Percentiles rank a stretch among this genome's conserved stretches.
Conservation (phyloP, 2,797 vertebrate species). For the Enteromius treurensis region DNA sequence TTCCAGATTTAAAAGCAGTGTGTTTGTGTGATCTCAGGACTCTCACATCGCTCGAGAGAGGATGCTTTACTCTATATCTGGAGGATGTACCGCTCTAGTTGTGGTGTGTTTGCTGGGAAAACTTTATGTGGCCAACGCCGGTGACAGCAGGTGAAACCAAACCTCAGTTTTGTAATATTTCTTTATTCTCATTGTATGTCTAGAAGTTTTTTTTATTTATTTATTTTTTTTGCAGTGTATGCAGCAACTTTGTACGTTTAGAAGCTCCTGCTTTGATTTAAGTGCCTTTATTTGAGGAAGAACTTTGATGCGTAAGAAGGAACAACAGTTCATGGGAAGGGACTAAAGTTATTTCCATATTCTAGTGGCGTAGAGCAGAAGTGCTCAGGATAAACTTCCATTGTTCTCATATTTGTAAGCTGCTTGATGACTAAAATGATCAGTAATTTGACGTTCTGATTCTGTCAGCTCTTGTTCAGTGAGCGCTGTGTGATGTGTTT, state of each 20-base stretch:
- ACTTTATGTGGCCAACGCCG: slow-evolving; percentile 94
- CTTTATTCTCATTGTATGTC: not conserved
- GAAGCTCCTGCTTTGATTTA: not conserved
- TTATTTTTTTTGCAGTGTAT: too few relatives aligned
- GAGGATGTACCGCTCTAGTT: slow-evolving; percentile 92
- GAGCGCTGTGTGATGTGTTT: slow-evolving; percentile 18
- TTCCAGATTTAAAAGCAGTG: not conserved
- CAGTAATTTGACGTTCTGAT: too few relatives aligned
- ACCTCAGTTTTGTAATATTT: not conserved
- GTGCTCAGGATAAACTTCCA: too few relatives aligned
- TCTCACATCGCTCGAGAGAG: slow-evolving; percentile 91
- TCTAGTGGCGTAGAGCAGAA: not conserved
- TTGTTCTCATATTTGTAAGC: too few relatives aligned
- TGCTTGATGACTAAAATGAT: too few relatives aligned
- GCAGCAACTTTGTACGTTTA: not conserved
- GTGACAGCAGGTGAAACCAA: slow-evolving; percentile 90
- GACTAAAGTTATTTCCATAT: not conserved
- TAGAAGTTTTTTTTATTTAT: too few relatives aligned
- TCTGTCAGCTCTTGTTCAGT: not conserved
- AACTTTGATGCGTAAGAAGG: not conserved
- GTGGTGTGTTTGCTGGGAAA: slow-evolving; percentile 89
- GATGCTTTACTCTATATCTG: slow-evolving; percentile 86
- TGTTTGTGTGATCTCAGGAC: slow-evolving; percentile 78
- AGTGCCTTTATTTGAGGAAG: not conserved
- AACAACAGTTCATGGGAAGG: not conserved